Conservation (phyloP, 1,140 invertebrate genomes). For the Eumaeus atala region DNA sequence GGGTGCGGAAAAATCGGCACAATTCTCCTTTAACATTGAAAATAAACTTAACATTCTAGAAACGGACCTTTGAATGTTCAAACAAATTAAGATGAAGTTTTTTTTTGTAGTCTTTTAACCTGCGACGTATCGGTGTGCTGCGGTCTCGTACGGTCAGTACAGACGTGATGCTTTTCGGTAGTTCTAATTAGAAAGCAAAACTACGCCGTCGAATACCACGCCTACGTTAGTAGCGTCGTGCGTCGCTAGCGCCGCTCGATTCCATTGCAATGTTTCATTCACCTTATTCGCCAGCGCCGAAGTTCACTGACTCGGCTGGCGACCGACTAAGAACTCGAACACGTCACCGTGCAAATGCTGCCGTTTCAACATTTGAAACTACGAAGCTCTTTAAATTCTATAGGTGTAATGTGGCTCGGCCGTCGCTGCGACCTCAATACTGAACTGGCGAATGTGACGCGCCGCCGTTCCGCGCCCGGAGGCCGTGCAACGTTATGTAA, state of each 20-base stretch:
- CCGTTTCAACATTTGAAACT: slow-evolving; percentile 49
- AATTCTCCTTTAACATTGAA: no score
- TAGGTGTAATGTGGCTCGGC: slow-evolving; percentile 42
- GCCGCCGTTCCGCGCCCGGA: slow-evolving; percentile 21
- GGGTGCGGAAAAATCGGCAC: no score
- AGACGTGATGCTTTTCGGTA: slow-evolving; percentile 14
- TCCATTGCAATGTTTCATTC: slow-evolving; percentile 68
- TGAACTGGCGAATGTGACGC: slow-evolving; percentile 32
- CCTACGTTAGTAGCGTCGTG: slow-evolving; percentile 34
- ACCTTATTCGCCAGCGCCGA: slow-evolving; percentile 60
- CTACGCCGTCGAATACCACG: slow-evolving; percentile 31
- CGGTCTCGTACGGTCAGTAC: neutral
- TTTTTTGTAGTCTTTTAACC: no score
- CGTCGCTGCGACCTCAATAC: slow-evolving; percentile 52
- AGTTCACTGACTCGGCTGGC: slow-evolving; percentile 63
- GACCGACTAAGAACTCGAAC: slow-evolving; percentile 54
- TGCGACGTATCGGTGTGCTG: neutral
- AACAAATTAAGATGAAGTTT: no score
- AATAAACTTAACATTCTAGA: no score
- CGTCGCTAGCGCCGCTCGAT: slow-evolving; percentile 38
- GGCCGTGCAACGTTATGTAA: slow-evolving; percentile 62
- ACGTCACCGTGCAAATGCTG: slow-evolving; percentile 59
- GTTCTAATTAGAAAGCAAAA: slow-evolving; percentile 62
- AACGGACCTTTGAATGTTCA: no score
- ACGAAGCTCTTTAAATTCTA: slow-evolving; percentile 55